Conservation (phyloP, 2,797 vertebrate genomes). For the Eidolon dupreanum region DNA sequence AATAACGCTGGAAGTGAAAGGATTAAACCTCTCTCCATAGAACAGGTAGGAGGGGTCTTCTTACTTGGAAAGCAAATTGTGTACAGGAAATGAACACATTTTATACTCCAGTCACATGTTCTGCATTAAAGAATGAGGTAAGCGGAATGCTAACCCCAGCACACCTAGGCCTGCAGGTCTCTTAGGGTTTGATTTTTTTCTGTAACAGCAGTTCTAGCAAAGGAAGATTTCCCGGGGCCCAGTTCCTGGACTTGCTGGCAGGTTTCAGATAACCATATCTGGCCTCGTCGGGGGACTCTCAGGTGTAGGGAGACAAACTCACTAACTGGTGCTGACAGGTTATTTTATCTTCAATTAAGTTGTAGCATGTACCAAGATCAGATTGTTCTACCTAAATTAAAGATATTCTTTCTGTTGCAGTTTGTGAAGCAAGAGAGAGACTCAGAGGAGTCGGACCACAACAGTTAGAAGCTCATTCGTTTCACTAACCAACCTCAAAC, state of each 20-base stretch:
- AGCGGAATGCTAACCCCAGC: not conserved
- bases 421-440: not conserved
- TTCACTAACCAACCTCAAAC: not conserved
- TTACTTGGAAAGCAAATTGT: not conserved
- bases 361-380: conserved; percentile 25
- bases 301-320: not conserved
- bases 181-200: not conserved
- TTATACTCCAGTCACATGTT: not conserved
- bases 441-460: not conserved
- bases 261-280: conserved; percentile 45
- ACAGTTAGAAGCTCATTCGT: not conserved
- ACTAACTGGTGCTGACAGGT: conserved; percentile 56
- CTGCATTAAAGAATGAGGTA: not conserved
- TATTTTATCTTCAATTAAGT: conserved; percentile 71
- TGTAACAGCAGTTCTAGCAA: not conserved
- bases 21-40: not conserved
- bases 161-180: not conserved
- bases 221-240: not conserved
- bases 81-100: not conserved
- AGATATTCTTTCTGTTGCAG: conserved; percentile 35
- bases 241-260: not conserved
- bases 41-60: not conserved
- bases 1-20: not conserved
- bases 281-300: not conserved
- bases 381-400: conserved; percentile 44